A percentile compares a stretch with the other conserved stretches of the same genome.
These are phyloP conservation scores for Stenodema calcarata DNA, from an alignment of 2,888 invertebrate species.

Conservation along the genomic window DNA sequence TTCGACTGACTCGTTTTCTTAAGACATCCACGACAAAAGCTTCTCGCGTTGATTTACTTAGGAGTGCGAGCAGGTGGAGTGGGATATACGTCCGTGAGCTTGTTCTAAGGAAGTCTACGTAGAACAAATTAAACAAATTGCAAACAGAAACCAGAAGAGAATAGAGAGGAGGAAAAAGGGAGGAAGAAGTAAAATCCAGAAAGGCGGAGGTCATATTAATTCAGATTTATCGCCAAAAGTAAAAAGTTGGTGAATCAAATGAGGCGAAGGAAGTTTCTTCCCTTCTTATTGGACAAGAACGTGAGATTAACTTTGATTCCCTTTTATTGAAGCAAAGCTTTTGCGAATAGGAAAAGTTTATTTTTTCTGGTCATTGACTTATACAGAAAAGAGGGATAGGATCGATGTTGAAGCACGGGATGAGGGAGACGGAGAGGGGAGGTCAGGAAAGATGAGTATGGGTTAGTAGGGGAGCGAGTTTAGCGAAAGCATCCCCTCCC, in stretches of 20 bases:
- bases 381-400: neutral
- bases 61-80: no score
- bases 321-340: conserved; percentile 44
- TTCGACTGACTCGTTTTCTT: no score
- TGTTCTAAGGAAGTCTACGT: neutral
- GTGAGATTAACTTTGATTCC: conserved; percentile 47
- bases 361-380: conserved; percentile 40
- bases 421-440: neutral
- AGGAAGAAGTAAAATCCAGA: conserved; percentile 25
- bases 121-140: conserved; percentile 6
- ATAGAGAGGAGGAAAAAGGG: neutral
- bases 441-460: neutral
- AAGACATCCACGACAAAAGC: no score
- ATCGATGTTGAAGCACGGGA: neutral
- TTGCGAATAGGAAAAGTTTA: conserved; percentile 44
- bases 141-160: neutral
- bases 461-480: neutral
- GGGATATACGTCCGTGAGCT: neutral
- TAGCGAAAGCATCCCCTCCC: neutral
- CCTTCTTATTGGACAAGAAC: conserved; percentile 39
- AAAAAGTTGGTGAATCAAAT: conserved; percentile 42
- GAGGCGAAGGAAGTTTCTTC: conserved; percentile 14
- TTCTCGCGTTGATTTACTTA: no score
- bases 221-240: conserved; percentile 40
- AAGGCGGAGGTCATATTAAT: conserved; percentile 39